These are phyloP conservation scores for Papilio aristodemus DNA, from an alignment of 1,140 invertebrate species.

Conservation along the genomic window DNA sequence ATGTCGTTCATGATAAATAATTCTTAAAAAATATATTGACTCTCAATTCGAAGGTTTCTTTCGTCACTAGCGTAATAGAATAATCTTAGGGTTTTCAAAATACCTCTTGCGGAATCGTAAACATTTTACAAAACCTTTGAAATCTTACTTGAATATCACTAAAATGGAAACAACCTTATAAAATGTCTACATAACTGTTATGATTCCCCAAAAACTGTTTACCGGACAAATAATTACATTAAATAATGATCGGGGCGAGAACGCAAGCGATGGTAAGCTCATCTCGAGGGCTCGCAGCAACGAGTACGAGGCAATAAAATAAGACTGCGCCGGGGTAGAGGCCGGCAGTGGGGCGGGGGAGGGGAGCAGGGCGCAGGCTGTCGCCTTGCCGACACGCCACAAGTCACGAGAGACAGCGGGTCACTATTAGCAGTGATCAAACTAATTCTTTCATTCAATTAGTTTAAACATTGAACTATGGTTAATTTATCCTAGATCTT, in stretches of 20 bases:
- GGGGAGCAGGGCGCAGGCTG: conserved; percentile 42
- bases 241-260: conserved; percentile 73
- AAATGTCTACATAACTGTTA: conserved; percentile 64
- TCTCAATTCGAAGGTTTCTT: not conserved
- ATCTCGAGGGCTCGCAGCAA: conserved; percentile 66
- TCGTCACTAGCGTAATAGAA: not conserved
- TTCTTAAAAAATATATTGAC: too few species aligned
- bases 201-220: conserved; percentile 61
- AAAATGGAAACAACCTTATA: conserved; percentile 46
- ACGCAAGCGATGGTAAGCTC: conserved; percentile 62
- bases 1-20: not conserved
- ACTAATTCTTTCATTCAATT: not conserved
- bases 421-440: not conserved
- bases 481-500: too few species aligned
- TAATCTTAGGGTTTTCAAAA: not conserved
- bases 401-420: conserved; percentile 46
- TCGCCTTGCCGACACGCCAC: conserved; percentile 37
- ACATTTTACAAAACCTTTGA: conserved; percentile 27
- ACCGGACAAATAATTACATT: conserved; percentile 73
- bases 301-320: conserved; percentile 72
- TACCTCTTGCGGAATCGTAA: conserved; percentile 7
- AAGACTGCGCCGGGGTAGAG: conserved; percentile 51
- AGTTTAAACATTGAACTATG: too few species aligned
- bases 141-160: conserved; percentile 36
- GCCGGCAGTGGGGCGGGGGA: conserved; percentile 30